Percentiles rank a stretch among this genome's conserved stretches.
These are phyloP conservation scores for Asobara japonica DNA, from an alignment of 1,140 invertebrate species.

Conservation along the genomic window DNA sequence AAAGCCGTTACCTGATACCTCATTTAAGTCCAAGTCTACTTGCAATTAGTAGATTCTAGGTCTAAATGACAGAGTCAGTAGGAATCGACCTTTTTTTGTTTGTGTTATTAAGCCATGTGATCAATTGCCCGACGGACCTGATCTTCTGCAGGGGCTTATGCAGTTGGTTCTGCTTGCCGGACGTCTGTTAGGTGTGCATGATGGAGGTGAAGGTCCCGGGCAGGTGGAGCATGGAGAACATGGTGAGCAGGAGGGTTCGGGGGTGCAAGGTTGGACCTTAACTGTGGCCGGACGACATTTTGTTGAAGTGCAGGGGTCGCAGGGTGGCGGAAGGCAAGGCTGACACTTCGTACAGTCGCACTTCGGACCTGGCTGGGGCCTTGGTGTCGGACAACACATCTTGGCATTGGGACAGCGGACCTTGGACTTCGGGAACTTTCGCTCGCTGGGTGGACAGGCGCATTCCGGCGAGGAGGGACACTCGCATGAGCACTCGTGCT, in stretches of 20 bases:
- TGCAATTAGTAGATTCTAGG: too few relatives aligned
- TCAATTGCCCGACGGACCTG: conserved; percentile 37
- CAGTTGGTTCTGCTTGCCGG: neutral
- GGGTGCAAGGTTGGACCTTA: neutral
- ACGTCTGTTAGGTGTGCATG: neutral
- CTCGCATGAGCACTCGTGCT: conserved; percentile 46
- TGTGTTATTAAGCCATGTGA: neutral
- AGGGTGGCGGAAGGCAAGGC: conserved; percentile 36
- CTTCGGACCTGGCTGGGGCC: conserved; percentile 25
- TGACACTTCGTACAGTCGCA: conserved; percentile 30
- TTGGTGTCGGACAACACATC: conserved; percentile 37
- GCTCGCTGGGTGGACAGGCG: conserved; percentile 48
- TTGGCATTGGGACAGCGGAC: conserved; percentile 40
- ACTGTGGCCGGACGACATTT: conserved; percentile 26
- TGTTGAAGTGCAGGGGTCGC: conserved; percentile 33
- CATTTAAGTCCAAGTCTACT: too few relatives aligned
- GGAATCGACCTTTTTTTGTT: too few relatives aligned
- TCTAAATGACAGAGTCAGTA: too few relatives aligned
- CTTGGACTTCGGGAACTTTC: conserved; percentile 43
- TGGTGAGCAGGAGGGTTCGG: neutral
- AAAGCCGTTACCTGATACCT: too few relatives aligned
- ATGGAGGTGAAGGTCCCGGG: neutral
- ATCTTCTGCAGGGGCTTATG: conserved; percentile 24
- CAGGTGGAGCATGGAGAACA: neutral
- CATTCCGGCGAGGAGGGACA: conserved; percentile 47